These are phyloP conservation scores for Zhengitettix transpicula DNA, from an alignment of 2,888 invertebrate genomes.

Conservation along the genomic window DNA sequence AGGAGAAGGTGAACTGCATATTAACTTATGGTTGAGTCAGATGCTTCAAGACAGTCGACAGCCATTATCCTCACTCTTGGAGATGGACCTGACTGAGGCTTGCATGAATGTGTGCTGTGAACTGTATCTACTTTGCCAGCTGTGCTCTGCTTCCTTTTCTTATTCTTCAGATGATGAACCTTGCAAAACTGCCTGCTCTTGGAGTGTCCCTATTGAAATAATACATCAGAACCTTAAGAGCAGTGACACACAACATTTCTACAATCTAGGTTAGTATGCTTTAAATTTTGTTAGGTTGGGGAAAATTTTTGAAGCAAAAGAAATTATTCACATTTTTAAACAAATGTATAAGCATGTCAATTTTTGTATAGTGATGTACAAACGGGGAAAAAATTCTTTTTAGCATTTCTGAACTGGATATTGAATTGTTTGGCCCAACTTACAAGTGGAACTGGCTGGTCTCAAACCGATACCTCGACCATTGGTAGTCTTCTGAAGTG, in stretches of 20 bases:
- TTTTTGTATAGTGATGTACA: too few relatives aligned
- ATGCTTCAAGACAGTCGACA: constrained; percentile 21
- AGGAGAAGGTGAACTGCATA: too few relatives aligned
- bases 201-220: constrained; percentile 29
- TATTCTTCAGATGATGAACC: constrained; percentile 17
- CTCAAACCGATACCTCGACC: constrained; percentile 6
- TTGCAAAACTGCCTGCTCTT: constrained; percentile 16
- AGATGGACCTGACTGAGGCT: constrained; percentile 13
- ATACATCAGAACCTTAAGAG: constrained; percentile 32
- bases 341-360: too few relatives aligned
- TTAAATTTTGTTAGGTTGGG: neutral
- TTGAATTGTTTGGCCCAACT: constrained; percentile 31
- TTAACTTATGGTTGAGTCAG: constrained; percentile 19
- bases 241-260: constrained; percentile 35
- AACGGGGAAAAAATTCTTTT: constrained; percentile 9
- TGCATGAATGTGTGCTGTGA: constrained; percentile 20
- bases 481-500: constrained; percentile 1
- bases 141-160: constrained; percentile 22
- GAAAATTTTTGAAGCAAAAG: neutral
- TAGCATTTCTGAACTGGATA: constrained; percentile 33
- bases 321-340: too few relatives aligned
- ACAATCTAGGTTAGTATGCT: constrained; percentile 30
- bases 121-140: constrained; percentile 23
- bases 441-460: constrained; percentile 31
- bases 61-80: constrained; percentile 20